Conservation (phyloP, 2,113 vertebrate genomes). For the Falcunculus frontatus region DNA sequence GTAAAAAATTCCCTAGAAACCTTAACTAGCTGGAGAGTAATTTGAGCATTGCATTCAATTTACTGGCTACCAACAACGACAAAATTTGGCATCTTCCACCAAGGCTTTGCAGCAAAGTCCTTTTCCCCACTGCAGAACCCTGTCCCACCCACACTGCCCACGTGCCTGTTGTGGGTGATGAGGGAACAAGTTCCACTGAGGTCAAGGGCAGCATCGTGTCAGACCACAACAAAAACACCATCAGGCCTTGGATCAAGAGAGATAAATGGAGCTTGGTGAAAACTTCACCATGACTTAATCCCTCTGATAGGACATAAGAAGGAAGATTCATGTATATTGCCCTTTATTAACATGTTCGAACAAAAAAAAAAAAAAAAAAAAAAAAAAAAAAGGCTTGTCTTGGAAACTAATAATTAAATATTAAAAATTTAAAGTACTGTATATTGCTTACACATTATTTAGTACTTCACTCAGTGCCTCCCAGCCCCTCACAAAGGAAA, state of each 20-base stretch:
- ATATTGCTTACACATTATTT: not conserved
- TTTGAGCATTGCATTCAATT: not conserved
- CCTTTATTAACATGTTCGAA: not conserved
- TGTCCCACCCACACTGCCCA: not conserved
- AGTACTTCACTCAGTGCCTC: not conserved
- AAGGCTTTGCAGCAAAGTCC: not conserved
- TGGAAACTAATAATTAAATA: not conserved
- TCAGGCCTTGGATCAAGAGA: not conserved
- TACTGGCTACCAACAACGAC: not conserved
- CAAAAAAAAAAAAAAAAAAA: not conserved
- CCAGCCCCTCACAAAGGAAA: not conserved
- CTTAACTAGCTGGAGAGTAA: not conserved
- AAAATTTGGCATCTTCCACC: not conserved
- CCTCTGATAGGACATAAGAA: not conserved
- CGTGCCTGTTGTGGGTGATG: fast-evolving
- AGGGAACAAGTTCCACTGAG: not conserved
- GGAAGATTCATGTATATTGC: not conserved
- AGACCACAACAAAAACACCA: not conserved
- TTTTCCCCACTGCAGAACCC: not conserved
- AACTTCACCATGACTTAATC: not conserved
- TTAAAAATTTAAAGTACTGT: not conserved
- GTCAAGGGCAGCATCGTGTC: not conserved
- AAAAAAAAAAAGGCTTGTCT: not conserved
- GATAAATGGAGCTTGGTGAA: not conserved
- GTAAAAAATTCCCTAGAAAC: not conserved